Base-by-base conservation (phyloP, 2,888 invertebrate species). In the Drosophila histrio region DNA sequence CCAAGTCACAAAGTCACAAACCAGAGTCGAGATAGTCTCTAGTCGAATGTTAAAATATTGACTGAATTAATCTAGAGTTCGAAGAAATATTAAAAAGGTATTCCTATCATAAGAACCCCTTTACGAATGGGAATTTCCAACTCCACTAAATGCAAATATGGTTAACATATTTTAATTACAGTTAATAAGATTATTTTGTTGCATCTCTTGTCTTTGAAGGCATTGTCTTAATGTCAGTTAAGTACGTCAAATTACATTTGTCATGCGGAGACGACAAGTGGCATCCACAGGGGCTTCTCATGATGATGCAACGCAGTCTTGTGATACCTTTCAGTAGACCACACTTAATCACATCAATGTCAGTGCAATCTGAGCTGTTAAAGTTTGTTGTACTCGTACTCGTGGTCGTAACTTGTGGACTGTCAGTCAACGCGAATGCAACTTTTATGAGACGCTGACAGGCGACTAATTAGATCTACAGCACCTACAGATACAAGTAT, bases 221-320 rank as follows among this genome's bases (percentile, higher is more conserved):
- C 54, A 19, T 30, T 17, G 36, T 50, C 24, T 50, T 50, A 17
- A 17, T 50, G 38, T 19, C 26, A 50, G 36, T 26, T 38, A 38
- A 50, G 38, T 36, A 19, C 22, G 28, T 62, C 28, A 78, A 88
- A 87, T 79, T 89, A 75, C 78, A 89, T 88, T 89, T 89, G 75
- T 76, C 75, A 83, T 76, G 72, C 72, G 66, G 62, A 75, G 71
- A 61, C 59, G 72, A 65, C 65, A 34, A 47, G 52, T 52, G 21
- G 22, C 21, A 64, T 53, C 50, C 70, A 39, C 60, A 47, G 7
- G 58, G 32, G 17, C 24, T 7, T 13, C 19, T 39, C 39, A 22
- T 28, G 21, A n/a, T 24, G 21, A 36, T 46, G 26, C 17, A 30
- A 28, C 21, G 21, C 7, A 6, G 19, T 53, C 38, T 32, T 15